Conservation (phyloP, 2,113 vertebrate genomes). For the Crotalus tigris region DNA sequence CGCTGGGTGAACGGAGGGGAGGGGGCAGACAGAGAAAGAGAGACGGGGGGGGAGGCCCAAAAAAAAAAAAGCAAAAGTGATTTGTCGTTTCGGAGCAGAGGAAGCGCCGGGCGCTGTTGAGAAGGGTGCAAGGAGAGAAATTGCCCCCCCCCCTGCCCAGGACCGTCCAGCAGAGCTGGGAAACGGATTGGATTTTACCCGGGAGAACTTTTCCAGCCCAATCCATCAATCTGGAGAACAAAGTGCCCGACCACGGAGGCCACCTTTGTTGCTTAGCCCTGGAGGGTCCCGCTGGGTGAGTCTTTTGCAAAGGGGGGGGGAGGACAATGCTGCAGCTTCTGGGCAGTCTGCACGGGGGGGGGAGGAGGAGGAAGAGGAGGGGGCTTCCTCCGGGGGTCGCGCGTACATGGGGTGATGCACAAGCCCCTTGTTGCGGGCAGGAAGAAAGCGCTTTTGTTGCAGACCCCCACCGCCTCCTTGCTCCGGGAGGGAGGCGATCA, state of each 20-base stretch:
- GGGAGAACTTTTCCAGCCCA: background rate
- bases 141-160: background rate
- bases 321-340: no score
- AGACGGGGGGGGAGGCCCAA: no score
- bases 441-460: background rate
- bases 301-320: background rate
- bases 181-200: background rate
- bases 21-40: background rate
- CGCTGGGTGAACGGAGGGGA: background rate
- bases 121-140: no score
- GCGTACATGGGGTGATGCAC: no score
- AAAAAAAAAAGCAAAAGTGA: background rate
- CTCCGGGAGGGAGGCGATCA: background rate
- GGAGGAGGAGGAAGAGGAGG: no score
- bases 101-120: background rate
- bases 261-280: conserved; percentile 1
- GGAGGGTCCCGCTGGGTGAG: conserved; percentile 17
- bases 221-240: conserved; percentile 6
- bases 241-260: background rate
- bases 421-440: no score
- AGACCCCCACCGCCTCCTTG: background rate
- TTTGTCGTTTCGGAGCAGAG: background rate
- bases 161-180: background rate
- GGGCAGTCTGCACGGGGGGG: background rate
- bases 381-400: no score